Conservation (phyloP, 2,797 vertebrate genomes). For the Eulemur rubriventer region DNA sequence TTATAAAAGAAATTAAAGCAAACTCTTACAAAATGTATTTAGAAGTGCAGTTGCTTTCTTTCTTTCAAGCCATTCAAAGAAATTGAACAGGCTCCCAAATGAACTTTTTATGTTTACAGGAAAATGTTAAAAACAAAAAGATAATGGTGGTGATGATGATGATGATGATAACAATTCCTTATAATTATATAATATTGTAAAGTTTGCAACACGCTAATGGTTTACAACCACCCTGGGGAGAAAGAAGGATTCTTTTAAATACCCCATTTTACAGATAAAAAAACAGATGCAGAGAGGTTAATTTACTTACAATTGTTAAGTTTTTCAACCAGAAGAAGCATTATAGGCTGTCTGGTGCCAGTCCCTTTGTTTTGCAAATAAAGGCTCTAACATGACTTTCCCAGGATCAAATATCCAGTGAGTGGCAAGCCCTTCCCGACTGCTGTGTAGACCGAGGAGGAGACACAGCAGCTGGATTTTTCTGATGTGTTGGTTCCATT, state of each 20-base stretch:
- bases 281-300: background rate
- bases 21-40: background rate
- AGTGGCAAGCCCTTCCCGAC: background rate
- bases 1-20: slow-evolving; percentile 40
- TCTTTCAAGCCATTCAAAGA: background rate
- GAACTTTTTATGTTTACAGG: background rate
- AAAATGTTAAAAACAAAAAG: slow-evolving; percentile 16
- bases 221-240: background rate
- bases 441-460: background rate
- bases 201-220: background rate
- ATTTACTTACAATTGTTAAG: background rate
- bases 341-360: background rate
- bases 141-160: background rate
- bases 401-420: background rate
- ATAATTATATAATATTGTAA: background rate
- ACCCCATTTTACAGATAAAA: background rate
- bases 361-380: background rate
- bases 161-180: background rate
- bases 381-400: background rate
- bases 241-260: background rate
- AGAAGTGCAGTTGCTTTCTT: background rate
- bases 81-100: background rate
- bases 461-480: background rate
- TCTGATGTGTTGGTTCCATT: background rate
- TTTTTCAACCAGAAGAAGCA: background rate